Conservation (phyloP, 2,888 invertebrate species). For the Rhogogaster chlorosoma region DNA sequence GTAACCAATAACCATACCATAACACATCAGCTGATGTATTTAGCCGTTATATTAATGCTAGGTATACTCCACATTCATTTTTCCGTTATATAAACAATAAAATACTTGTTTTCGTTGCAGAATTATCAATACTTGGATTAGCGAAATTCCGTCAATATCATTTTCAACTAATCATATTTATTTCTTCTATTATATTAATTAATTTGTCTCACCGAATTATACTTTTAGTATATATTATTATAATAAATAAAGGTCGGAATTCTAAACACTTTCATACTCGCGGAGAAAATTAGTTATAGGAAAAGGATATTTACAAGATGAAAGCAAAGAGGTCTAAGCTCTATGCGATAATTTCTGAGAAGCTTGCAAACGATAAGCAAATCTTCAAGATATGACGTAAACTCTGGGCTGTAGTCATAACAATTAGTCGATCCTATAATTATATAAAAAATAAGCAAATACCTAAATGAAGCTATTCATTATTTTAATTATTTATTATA, state of each 20-base stretch:
- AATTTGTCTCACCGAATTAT: not conserved
- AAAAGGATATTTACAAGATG: not conserved
- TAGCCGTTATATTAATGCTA: not conserved
- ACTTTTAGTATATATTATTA: not conserved
- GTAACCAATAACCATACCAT: not conserved
- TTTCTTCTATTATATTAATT: not conserved
- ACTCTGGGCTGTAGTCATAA: not conserved
- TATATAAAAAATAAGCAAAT: not conserved
- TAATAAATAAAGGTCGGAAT: not conserved
- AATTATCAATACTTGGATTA: not conserved
- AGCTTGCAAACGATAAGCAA: not conserved
- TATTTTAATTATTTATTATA: not conserved
- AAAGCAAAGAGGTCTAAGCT: not conserved
- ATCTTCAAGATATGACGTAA: not conserved
- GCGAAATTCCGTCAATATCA: not conserved
- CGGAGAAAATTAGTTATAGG: not conserved
- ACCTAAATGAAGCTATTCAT: not conserved
- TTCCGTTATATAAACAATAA: not conserved
- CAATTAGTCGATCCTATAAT: not conserved
- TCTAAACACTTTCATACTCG: not conserved
- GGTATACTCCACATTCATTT: not conserved
- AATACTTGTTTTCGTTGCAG: not conserved
- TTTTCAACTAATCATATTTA: not conserved
- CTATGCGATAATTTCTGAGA: not conserved
- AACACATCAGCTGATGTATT: slow-evolving; percentile 25